Conservation (phyloP, 2,888 invertebrate genomes). For the Lymantria dispar region DNA sequence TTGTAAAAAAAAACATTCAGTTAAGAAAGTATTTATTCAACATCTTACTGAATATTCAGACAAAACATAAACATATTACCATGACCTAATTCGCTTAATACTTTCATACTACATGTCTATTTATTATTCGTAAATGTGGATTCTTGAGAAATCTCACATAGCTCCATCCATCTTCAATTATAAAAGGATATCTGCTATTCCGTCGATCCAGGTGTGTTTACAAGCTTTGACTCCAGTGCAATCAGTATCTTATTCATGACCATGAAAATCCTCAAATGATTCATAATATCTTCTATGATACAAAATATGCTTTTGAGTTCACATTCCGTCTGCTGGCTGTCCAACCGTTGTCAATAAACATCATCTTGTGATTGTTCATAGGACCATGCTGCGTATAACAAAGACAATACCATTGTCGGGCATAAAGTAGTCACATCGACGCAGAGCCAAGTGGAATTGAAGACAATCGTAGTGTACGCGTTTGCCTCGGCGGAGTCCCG, state of each 20-base stretch:
- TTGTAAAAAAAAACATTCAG: conserved; percentile 4
- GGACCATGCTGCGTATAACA: not conserved
- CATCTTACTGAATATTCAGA: conserved; percentile 58
- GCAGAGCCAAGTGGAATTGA: conserved; percentile 37
- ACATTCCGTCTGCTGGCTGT: conserved; percentile 11
- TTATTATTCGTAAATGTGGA: conserved; percentile 27
- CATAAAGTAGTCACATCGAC: conserved; percentile 31
- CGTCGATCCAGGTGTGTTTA: conserved; percentile 7
- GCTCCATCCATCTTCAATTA: conserved; percentile 12
- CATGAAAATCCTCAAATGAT: not conserved
- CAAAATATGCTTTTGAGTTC: not conserved
- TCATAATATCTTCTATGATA: conserved; percentile 8
- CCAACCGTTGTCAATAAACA: conserved; percentile 28
- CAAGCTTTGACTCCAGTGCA: conserved; percentile 10
- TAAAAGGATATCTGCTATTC: conserved; percentile 8
- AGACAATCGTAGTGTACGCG: conserved; percentile 42
- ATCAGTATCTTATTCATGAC: not conserved
- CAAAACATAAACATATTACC: conserved; percentile 45
- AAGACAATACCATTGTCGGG: conserved; percentile 13
- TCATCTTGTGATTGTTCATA: conserved; percentile 12
- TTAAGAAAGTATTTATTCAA: conserved; percentile 68
- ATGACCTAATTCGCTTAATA: conserved; percentile 46
- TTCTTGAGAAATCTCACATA: conserved; percentile 24
- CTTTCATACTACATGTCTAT: conserved; percentile 40
- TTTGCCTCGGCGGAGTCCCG: conserved; percentile 46